phyloP scores from a whole-genome alignment of 2,797 vertebrate genomes.

The Tokudaia tokunoshimensis region DNA sequence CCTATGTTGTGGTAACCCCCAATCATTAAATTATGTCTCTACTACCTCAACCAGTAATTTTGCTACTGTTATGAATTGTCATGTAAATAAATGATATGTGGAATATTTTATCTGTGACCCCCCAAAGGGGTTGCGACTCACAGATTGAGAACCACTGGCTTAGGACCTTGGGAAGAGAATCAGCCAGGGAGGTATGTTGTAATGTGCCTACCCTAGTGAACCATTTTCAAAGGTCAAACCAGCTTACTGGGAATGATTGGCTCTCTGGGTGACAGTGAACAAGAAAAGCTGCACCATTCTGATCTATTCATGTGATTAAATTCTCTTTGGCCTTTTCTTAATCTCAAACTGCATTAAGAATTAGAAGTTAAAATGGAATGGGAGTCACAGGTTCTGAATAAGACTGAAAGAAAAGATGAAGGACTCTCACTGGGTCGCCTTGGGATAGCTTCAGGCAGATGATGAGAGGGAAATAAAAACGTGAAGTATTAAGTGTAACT shows the following conservation, averaged over 20 bases:
- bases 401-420: not conserved
- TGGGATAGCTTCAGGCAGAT: not conserved
- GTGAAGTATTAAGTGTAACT: not conserved
- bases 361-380: not conserved
- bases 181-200: not conserved
- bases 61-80: not conserved
- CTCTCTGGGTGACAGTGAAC: constrained; percentile 38
- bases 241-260: not conserved
- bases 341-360: constrained; percentile 12
- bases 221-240: not conserved
- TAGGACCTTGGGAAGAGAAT: not conserved
- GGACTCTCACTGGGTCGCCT: rapidly evolving
- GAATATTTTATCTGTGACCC: not conserved
- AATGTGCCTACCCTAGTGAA: not conserved
- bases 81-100: not conserved
- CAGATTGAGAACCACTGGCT: not conserved
- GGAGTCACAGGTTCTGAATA: not conserved
- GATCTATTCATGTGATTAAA: constrained; percentile 75
- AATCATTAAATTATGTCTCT: not conserved
- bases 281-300: constrained; percentile 44
- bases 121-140: not conserved
- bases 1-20: not conserved
- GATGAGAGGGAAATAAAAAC: not conserved
- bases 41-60: not conserved
- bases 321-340: constrained; percentile 76